Percentiles rank a stretch among this genome's conserved stretches.
Evolutionary conservation across 2,888 invertebrate species (phyloP).

Genomic region (Buathra laborator): DNA sequence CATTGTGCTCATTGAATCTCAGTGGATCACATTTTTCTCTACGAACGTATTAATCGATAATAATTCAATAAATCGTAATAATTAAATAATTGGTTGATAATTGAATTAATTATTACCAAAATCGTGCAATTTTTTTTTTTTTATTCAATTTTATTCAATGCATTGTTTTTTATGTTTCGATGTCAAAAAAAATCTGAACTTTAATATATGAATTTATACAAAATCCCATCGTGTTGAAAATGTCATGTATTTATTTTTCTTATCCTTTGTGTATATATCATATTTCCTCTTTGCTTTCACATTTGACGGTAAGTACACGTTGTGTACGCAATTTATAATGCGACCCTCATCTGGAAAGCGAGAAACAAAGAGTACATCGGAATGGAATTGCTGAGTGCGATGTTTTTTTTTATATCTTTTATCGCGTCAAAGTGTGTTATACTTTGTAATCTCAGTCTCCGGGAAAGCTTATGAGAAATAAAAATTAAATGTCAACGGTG

Average conservation of each 20-base stretch:
- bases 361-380: slow-evolving; percentile 8
- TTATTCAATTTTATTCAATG: not conserved
- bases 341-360: slow-evolving; percentile 16
- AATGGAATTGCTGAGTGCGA: not conserved
- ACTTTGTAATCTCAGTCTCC: slow-evolving; percentile 8
- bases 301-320: not conserved
- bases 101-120: too few species aligned
- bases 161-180: not conserved
- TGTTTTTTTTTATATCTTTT: not conserved
- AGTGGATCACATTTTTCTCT: too few species aligned
- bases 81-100: too few species aligned
- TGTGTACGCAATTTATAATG: slow-evolving; percentile 6
- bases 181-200: not conserved
- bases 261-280: not conserved
- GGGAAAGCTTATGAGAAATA: not conserved
- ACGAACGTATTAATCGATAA: too few species aligned
- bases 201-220: not conserved
- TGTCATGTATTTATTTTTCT: not conserved
- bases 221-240: not conserved
- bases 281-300: slow-evolving; percentile 3
- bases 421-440: not conserved
- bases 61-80: too few species aligned
- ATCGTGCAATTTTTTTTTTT: not conserved
- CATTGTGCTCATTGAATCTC: too few species aligned
- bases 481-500: not conserved